These are phyloP conservation scores for Rattus norvegicus DNA, from an alignment of 2,113 vertebrate genomes.

Conservation along the genomic window GRCr8 NC_086021.1:175000501-175001000, in stretches of 20 bases:
- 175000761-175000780: background rate
- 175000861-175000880: background rate
- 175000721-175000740: background rate
- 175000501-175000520: conserved; percentile 91
- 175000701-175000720: background rate
- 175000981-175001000: background rate
- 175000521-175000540: background rate
- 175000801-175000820: background rate
- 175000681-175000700: background rate
- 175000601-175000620: background rate
- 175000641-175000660: background rate
- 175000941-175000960: too few relatives aligned
- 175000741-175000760: background rate
- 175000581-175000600: background rate
- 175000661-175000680: accelerated
- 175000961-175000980: too few relatives aligned
- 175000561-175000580: background rate
- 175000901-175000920: too few relatives aligned
- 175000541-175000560: background rate
- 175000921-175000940: too few relatives aligned
- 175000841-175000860: background rate
- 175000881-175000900: background rate
- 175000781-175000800: background rate
- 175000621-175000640: background rate
- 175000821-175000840: background rate